Percentiles rank a stretch among this genome's conserved stretches.
Evolutionary conservation across 2,888 invertebrate species (phyloP).

Genomic region (Alcis repandata): DNA sequence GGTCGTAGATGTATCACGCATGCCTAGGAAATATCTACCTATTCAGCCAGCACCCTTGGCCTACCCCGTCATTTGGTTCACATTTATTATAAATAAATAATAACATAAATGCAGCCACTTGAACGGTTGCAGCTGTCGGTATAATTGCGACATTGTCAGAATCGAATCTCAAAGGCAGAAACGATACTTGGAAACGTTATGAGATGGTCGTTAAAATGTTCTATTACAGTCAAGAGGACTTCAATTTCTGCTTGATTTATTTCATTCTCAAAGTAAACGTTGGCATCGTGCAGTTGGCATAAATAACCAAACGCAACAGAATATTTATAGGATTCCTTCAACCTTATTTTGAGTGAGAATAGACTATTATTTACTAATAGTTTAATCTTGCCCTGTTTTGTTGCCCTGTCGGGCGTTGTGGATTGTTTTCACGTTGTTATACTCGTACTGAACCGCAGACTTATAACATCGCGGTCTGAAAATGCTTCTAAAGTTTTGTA

Average conservation of each 20-base stretch:
- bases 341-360: background rate
- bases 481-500: too few relatives aligned
- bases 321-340: background rate
- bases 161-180: slow-evolving; percentile 12
- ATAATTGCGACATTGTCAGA: slow-evolving; percentile 19
- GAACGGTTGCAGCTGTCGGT: slow-evolving; percentile 6
- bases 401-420: too few relatives aligned
- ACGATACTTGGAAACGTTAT: slow-evolving; percentile 22
- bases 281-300: slow-evolving; percentile 3
- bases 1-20: too few relatives aligned
- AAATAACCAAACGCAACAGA: background rate
- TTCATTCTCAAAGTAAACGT: slow-evolving; percentile 4
- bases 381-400: too few relatives aligned
- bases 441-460: too few relatives aligned
- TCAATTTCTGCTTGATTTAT: slow-evolving; percentile 22
- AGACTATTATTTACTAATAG: background rate
- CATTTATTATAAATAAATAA: background rate
- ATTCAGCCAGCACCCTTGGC: too few relatives aligned
- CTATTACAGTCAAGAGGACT: slow-evolving; percentile 15
- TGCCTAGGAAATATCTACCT: too few relatives aligned
- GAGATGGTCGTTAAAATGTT: slow-evolving; percentile 20
- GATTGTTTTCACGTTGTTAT: too few relatives aligned
- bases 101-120: background rate
- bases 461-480: too few relatives aligned
- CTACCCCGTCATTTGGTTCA: too few relatives aligned